Evolutionary conservation across 2,797 vertebrate genomes (phyloP), one percentile per base, ranked within the genome.

Genomic region (Spondyliosoma cantharus): DNA sequence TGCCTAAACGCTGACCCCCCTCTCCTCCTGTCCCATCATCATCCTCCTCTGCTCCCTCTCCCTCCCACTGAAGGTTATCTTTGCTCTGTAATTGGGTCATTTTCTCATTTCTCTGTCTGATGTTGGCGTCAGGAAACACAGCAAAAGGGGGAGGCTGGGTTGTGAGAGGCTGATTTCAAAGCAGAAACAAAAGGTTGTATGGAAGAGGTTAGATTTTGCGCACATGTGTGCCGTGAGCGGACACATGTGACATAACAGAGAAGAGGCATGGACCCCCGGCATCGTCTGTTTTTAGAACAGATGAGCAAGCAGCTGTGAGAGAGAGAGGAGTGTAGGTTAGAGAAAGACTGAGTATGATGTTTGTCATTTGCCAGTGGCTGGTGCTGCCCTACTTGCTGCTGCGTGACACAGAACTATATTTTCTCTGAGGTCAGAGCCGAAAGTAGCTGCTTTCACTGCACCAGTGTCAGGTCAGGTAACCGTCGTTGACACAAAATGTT

Each of bases 81-180:
- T 78, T 61, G 56, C 57, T 27, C 69, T 73, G 60, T 77, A 87
- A 75, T 71, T 80, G 71, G 81, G 72, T 91, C 69, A 58, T 79
- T 90, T 88, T 77, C 69, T 70, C 50, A 57, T 84, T 86, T 76
- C 53, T 78, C 77, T 20, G 42, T 59, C 43, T 77, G 69, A 70
- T 48, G 4, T 5, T 59, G 74, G 58, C 46, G 9, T 78, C 80
- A 70, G 68, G 53, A 69, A 60, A 67, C 72, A 69, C 74, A 71
- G 53, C 12, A 2, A 17, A n/a, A 46, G 19, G 9, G 20, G 14
- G 59, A 58, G 56, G 22, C 4, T 1, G 24, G 14, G 27, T 2
- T 29, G 57, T n/a, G 1, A 0, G 42, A 48, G 1, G 22, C 29
- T 12, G 20, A 19, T 46, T 46, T 68, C 37, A 37, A 37, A 37